These are phyloP conservation scores for Serranus cabrilla DNA, from an alignment of 2,797 vertebrate species.

Conservation along the genomic window DNA sequence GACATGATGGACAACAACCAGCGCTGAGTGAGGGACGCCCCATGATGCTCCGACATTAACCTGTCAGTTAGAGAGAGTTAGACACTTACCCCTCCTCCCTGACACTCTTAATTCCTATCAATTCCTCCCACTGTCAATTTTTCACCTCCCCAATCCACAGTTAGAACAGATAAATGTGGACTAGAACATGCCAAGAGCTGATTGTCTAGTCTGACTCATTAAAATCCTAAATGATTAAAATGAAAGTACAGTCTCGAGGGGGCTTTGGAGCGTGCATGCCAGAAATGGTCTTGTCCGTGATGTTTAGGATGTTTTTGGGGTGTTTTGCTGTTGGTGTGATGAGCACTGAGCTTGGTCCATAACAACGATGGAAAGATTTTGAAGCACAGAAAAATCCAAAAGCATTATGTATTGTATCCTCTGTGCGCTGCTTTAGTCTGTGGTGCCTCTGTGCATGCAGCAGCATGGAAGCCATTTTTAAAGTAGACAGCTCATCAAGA, in stretches of 20 bases:
- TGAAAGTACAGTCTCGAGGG: constrained; percentile 2
- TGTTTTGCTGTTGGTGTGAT: background rate
- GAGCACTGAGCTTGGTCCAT: background rate
- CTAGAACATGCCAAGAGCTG: constrained; percentile 42
- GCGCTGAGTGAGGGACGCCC: constrained; percentile 19
- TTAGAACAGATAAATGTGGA: constrained; percentile 26
- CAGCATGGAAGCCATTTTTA: constrained; percentile 42
- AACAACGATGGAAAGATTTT: background rate
- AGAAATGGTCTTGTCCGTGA: background rate
- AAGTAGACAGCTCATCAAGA: constrained; percentile 53
- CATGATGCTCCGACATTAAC: constrained; percentile 24
- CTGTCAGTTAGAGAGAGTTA: constrained; percentile 38
- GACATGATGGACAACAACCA: constrained; percentile 26
- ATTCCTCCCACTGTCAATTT: constrained; percentile 43
- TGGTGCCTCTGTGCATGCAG: constrained; percentile 5
- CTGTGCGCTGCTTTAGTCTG: constrained; percentile 19
- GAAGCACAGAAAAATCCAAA: background rate
- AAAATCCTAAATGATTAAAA: constrained; percentile 29
- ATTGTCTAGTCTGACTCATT: constrained; percentile 23
- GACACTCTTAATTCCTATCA: constrained; percentile 47
- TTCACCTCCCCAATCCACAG: constrained; percentile 26
- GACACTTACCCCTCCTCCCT: constrained; percentile 43
- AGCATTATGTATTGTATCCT: background rate
- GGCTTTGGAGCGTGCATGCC: background rate
- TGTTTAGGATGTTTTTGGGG: background rate